Evolutionary conservation across 2,113 vertebrate species (phyloP).

Genomic region (Antechinus stuartii): DNA sequence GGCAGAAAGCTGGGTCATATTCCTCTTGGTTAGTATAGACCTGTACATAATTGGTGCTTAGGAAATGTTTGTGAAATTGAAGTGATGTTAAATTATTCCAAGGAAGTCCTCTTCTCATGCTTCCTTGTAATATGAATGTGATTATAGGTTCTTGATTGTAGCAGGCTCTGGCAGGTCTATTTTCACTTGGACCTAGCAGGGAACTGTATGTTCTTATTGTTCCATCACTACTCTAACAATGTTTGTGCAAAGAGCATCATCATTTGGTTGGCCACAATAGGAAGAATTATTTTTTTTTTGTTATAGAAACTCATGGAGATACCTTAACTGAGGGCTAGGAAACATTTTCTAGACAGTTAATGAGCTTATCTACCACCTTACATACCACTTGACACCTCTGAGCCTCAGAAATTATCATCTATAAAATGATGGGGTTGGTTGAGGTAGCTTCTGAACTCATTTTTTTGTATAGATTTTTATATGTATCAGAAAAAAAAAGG

Average conservation of each 20-base stretch:
- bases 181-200: not conserved
- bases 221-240: not conserved
- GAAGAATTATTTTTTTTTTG: not conserved
- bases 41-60: not conserved
- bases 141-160: not conserved
- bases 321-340: not conserved
- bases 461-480: not conserved
- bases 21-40: not conserved
- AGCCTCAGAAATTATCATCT: not conserved
- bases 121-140: not conserved
- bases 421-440: not conserved
- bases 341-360: no score
- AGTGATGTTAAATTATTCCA: not conserved
- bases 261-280: not conserved
- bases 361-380: not conserved
- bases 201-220: not conserved
- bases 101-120: not conserved
- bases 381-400: not conserved
- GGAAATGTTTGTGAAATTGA: not conserved
- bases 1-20: not conserved
- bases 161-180: not conserved
- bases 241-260: not conserved
- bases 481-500: not conserved
- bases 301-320: not conserved
- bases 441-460: not conserved